phyloP scores from a whole-genome alignment of 2,888 invertebrate species.

The Priocnemis perturbator region DNA sequence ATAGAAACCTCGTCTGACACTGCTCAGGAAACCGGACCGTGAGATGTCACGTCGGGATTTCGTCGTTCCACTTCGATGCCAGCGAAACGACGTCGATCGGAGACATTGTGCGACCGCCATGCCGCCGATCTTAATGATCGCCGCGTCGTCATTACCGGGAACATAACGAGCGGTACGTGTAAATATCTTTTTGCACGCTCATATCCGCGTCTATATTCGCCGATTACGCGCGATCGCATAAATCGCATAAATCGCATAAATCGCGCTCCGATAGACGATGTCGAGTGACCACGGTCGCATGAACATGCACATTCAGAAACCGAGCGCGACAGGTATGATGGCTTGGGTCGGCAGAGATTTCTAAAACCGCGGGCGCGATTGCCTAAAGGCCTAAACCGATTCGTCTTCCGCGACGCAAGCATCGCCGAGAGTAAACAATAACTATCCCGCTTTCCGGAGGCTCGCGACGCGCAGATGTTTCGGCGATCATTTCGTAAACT shows the following conservation, averaged over 20 bases:
- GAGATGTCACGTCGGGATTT: conserved; percentile 1
- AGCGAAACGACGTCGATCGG: neutral
- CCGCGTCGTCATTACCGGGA: conserved; percentile 9
- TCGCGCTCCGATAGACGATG: neutral
- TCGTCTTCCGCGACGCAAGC: too few relatives aligned
- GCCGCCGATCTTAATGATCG: conserved; percentile 11
- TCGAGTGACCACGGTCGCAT: neutral
- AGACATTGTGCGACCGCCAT: neutral
- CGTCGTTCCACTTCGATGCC: conserved; percentile 11
- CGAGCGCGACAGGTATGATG: too few relatives aligned
- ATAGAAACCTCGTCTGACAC: too few relatives aligned
- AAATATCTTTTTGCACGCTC: conserved; percentile 1
- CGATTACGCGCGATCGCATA: neutral
- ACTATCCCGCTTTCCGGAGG: too few relatives aligned
- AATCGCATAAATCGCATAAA: neutral
- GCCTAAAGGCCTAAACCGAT: too few relatives aligned
- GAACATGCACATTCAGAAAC: neutral
- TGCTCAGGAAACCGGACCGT: neutral
- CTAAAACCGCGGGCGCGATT: too few relatives aligned
- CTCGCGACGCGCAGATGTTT: too few relatives aligned
- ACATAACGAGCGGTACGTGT: neutral
- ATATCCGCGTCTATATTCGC: neutral
- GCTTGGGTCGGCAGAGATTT: too few relatives aligned
- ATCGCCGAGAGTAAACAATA: too few relatives aligned
- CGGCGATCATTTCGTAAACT: too few relatives aligned